Percentiles rank a stretch among this genome's conserved stretches.
Evolutionary conservation across 2,113 vertebrate species (phyloP).

Genomic region (Chloebia gouldiae): DNA sequence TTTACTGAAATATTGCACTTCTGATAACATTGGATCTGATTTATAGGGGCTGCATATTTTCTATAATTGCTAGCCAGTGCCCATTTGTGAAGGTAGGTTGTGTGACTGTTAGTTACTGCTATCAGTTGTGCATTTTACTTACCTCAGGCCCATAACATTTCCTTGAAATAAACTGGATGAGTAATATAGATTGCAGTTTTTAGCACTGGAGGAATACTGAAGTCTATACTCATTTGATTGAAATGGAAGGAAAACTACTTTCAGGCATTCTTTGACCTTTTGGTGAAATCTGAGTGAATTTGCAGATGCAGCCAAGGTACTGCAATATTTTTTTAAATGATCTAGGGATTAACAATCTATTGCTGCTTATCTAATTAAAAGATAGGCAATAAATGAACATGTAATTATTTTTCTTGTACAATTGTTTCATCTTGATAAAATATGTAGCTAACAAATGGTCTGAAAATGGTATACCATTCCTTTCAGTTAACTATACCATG

Average conservation of each 20-base stretch:
- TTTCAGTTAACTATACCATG: background rate
- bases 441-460: background rate
- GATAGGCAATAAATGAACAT: background rate
- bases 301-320: background rate
- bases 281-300: background rate
- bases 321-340: background rate
- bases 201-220: background rate
- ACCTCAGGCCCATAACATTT: background rate
- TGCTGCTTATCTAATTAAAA: background rate
- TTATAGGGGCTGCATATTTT: background rate
- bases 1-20: background rate
- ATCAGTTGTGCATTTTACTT: background rate
- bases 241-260: conserved; percentile 35
- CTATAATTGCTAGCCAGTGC: background rate
- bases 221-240: conserved; percentile 22
- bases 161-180: conserved; percentile 4
- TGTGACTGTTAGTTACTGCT: background rate
- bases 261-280: conserved; percentile 29
- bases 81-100: background rate
- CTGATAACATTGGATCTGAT: background rate
- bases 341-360: background rate
- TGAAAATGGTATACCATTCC: background rate
- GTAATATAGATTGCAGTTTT: conserved; percentile 16
- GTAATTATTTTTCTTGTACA: background rate
- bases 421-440: background rate